Base-by-base conservation (phyloP, 1,140 invertebrate species). In the Apis laboriosa region DNA sequence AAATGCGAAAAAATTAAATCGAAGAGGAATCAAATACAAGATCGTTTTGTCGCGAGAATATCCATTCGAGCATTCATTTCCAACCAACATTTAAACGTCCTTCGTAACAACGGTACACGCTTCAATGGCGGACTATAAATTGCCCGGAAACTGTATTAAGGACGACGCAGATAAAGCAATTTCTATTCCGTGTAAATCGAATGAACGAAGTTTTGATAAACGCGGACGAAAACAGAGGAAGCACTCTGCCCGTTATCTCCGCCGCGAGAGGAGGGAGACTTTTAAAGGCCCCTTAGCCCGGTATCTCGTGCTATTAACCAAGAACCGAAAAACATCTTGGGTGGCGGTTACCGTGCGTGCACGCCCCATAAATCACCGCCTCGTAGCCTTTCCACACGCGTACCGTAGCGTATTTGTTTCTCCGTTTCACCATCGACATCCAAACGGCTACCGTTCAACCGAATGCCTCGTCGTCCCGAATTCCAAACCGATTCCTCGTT, bases 311-410 rank as follows among this genome's bases (percentile, higher is more conserved):
- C 88, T 90, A 90, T 90, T 90, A 91, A 90, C 90, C 87, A 88
- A 87, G 90, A 90, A 86, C 89, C 90, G 77, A 90, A 91, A 83
- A 91, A 89, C 91, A 92, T 87, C 91, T 92, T 92, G 91, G 91
- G 92, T 92, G 91, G 91, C 88, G 88, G 80, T 67, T 83, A 77
- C 67, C 83, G 43, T n/a, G 24, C 61, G 67, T 81, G 73, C 61
- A 24, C 66, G 43, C 73, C 67, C 56, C 68, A 85, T 78, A 73
- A 67, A 64, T 84, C 82, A 77, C 82, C 17, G 61, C 9, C 60
- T 24, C 53, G 58, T 64, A 72, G 78, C 78, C 68, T 81, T 63
- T 80, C 83, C 78, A 84, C 84, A 63, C 77, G 84, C 75, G 84
- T 71, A 79, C 66, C 24, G 58, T 77, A n/a, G 49, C 73, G 68